Evolutionary conservation across 2,797 vertebrate species (phyloP).

Genomic region (Cryptoblepharus egeriae): DNA sequence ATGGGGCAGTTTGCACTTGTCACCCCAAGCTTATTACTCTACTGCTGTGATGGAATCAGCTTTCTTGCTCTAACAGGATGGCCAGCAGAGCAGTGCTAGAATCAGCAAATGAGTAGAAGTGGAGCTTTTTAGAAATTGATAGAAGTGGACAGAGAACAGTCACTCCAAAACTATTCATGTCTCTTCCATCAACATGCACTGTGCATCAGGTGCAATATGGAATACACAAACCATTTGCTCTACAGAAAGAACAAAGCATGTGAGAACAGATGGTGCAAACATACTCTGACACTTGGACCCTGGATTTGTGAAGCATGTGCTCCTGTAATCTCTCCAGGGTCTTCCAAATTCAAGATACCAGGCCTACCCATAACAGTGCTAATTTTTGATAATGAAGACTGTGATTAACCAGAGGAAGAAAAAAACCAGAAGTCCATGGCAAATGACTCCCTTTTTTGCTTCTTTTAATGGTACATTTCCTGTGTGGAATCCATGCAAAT

Average conservation of each 20-base stretch:
- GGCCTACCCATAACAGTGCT: neutral
- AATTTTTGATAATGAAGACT: constrained; percentile 13
- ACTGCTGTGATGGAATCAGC: no score
- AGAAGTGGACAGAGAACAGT: no score
- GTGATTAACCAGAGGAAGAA: constrained; percentile 23
- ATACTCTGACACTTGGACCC: neutral
- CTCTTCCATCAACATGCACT: neutral
- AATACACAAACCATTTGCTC: neutral
- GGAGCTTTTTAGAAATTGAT: neutral
- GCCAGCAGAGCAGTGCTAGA: neutral
- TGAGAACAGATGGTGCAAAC: neutral
- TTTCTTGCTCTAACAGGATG: no score
- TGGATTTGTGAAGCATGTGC: neutral
- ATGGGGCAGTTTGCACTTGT: no score
- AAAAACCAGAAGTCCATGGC: neutral
- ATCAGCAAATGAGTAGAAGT: neutral
- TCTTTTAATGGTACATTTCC: constrained; percentile 16
- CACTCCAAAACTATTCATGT: neutral
- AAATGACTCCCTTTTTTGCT: neutral
- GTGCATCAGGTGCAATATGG: neutral
- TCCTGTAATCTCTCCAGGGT: neutral
- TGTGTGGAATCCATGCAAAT: constrained; percentile 17
- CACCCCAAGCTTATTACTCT: no score
- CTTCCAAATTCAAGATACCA: neutral
- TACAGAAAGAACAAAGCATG: neutral